Base-by-base conservation (phyloP, 1,140 invertebrate genomes). In the Drosophila baimaii region DNA sequence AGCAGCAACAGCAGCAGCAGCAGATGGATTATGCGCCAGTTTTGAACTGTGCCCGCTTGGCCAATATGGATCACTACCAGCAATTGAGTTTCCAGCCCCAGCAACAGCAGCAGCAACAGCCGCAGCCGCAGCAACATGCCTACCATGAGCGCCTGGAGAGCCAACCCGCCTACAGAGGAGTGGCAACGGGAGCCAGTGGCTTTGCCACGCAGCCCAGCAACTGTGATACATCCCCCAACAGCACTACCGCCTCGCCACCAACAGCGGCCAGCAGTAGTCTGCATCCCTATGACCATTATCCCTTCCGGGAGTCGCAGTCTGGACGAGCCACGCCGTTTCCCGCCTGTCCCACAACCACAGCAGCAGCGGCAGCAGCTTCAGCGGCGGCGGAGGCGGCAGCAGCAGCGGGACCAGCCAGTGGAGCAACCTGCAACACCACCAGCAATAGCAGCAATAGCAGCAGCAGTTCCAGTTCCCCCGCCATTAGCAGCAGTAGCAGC, bases 311-410 rank as follows among this genome's bases (percentile, higher is more conserved):
- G 63, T 63, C 83, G 33, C 90, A 92, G 29, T 94, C 92, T 39
- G 95, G 93, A 39, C 93, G 94, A 79, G 94, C 93, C 76, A 96
- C 94, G 63, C 95, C 94, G 15, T 95, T 94, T 78, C 94, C 94
- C 25, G 89, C 92, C 82, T 82, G 81, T 44, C 85, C 70, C 29
- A 23, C 73, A 39, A 70, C 76, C 10, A 54, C 82, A 44, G 49
- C 77, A 25, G 39, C 65, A 41, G 41, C 77, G 27, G 58, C 69
- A 63, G 46, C 46, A 12, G 81, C 93, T 37, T 86, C 92, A 49
- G 33, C 52, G 41, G 41, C 33, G 13, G 43, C 77, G 25, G 41
- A 78, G 41, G 29, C 57, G 8, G 27, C 54, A 46, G 25, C 47
- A 29, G 57, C 51, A 3, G 27, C 46, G 4, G 47, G 27, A 51